phyloP scores from a whole-genome alignment of 2,797 vertebrate genomes.

The Rhincodon typus region DNA sequence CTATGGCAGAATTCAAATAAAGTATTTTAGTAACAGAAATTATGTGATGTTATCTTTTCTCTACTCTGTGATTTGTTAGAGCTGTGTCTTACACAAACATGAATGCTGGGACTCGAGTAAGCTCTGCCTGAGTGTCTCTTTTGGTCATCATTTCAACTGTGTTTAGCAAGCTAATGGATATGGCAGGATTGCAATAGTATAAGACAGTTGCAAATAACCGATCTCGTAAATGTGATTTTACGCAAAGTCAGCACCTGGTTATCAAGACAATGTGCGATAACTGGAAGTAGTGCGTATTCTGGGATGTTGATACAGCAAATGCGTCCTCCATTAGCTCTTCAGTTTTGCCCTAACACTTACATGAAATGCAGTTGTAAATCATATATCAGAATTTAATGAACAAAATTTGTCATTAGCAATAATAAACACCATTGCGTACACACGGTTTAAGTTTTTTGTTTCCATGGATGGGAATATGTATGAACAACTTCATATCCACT shows the following conservation, averaged over 20 bases:
- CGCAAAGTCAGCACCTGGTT: background rate
- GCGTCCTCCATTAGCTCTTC: no score
- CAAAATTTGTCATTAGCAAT: no score
- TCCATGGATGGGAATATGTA: no score
- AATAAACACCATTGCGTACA: no score
- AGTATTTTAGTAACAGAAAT: background rate
- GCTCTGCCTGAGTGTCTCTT: background rate
- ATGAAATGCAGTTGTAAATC: no score
- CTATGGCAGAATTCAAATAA: constrained; percentile 65
- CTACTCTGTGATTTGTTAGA: background rate
- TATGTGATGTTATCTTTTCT: background rate
- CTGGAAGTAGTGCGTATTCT: background rate
- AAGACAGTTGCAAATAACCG: background rate
- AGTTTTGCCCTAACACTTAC: no score
- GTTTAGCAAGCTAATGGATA: background rate
- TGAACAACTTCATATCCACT: no score
- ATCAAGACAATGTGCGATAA: background rate
- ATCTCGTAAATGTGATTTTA: background rate
- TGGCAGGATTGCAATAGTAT: background rate
- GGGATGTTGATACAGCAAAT: no score
- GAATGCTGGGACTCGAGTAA: background rate
- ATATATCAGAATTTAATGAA: no score
- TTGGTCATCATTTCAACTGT: background rate
- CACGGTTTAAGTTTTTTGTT: no score
- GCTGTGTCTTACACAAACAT: background rate